Evolutionary conservation across 2,797 vertebrate species (phyloP).

Genomic region (Helarctos malayanus): DNA sequence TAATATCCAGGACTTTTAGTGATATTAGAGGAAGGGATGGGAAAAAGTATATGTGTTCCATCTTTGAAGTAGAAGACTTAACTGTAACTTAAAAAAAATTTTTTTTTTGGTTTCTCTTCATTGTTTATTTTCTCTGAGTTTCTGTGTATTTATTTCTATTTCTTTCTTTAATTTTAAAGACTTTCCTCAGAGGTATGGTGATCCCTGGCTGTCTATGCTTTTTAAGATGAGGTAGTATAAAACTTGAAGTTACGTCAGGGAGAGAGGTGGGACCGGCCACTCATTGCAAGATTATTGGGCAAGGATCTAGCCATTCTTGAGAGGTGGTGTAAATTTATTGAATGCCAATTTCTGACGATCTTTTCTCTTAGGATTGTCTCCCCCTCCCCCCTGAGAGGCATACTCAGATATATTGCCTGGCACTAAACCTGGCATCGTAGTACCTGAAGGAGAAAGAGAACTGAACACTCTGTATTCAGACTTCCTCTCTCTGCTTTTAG

Average conservation of each 20-base stretch:
- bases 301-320: neutral
- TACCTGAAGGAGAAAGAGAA: neutral
- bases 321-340: neutral
- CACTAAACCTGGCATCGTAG: neutral
- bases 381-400: neutral
- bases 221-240: neutral
- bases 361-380: neutral
- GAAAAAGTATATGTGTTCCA: neutral
- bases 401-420: neutral
- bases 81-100: neutral
- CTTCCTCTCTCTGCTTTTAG: neutral
- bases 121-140: neutral
- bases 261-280: neutral
- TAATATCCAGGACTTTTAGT: neutral
- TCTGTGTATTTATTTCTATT: neutral
- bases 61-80: neutral
- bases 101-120: neutral
- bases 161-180: slow-evolving; percentile 9
- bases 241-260: neutral
- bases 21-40: neutral
- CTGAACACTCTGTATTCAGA: neutral
- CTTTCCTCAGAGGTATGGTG: neutral
- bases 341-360: neutral
- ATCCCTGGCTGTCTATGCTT: neutral
- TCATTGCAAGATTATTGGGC: neutral